Conservation (phyloP, 2,113 vertebrate species). For the Cynocephalus volans region DNA sequence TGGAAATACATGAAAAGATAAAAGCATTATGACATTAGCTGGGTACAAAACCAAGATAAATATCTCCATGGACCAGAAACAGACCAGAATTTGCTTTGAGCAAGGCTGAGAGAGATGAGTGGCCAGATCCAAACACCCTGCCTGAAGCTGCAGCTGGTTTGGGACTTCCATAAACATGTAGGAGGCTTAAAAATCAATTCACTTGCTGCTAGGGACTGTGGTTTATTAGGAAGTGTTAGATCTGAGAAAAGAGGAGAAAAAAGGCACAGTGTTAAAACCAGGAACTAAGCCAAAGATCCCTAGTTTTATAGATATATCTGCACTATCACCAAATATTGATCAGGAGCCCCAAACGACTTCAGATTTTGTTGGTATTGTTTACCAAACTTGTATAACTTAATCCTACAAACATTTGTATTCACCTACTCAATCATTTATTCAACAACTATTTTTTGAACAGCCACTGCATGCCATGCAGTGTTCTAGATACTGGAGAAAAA, state of each 20-base stretch:
- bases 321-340: background rate
- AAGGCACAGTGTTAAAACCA: background rate
- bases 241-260: background rate
- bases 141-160: background rate
- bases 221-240: background rate
- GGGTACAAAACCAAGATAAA: constrained; percentile 74
- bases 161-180: constrained; percentile 4
- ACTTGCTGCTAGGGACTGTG: background rate
- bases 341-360: background rate
- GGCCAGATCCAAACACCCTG: background rate
- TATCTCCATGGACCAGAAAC: constrained; percentile 62
- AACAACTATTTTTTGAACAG: background rate
- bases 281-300: background rate
- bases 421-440: background rate
- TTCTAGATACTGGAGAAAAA: background rate
- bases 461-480: background rate
- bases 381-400: background rate
- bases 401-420: background rate
- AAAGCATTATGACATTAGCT: constrained; percentile 69
- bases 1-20: constrained; percentile 72
- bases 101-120: background rate
- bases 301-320: background rate
- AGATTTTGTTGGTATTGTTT: background rate
- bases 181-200: constrained; percentile 14
- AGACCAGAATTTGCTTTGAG: constrained; percentile 44